A percentile compares a stretch with the other conserved stretches of the same genome.
Conservation (phyloP, 2,113 vertebrate species). For the Seriola rivoliana region DNA sequence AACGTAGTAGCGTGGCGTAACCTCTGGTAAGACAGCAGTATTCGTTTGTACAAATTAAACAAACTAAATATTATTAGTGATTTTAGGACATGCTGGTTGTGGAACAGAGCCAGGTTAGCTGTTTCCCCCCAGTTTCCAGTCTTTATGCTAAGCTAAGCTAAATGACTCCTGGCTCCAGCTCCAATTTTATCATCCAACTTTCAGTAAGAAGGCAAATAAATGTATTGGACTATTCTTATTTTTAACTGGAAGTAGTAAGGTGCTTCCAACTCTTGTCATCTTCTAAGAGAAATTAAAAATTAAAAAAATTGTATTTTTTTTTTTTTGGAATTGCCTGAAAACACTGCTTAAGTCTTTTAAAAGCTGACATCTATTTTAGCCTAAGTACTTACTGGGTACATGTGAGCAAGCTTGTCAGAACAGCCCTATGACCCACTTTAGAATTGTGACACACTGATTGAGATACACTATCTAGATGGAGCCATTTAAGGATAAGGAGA, state of each 20-base stretch:
- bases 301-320: background rate
- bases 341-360: background rate
- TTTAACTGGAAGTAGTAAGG: background rate
- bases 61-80: background rate
- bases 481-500: constrained; percentile 59
- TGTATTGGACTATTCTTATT: background rate
- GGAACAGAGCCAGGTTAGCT: background rate
- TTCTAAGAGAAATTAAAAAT: background rate
- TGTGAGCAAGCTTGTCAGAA: constrained; percentile 16
- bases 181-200: background rate
- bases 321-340: background rate
- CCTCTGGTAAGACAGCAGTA: too few species aligned
- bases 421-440: constrained; percentile 62
- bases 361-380: background rate
- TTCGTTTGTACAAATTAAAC: background rate
- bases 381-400: background rate
- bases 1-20: too few species aligned
- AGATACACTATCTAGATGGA: constrained; percentile 60
- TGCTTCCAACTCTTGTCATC: background rate
- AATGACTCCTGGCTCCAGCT: background rate
- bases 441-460: constrained; percentile 55
- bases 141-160: constrained; percentile 24
- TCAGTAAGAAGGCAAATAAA: background rate
- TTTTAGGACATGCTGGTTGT: too few species aligned
- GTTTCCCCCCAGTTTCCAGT: background rate